Percentiles rank a stretch among this genome's conserved stretches.
Conservation (phyloP, 2,797 vertebrate genomes). For the Enteromius viviparus region DNA sequence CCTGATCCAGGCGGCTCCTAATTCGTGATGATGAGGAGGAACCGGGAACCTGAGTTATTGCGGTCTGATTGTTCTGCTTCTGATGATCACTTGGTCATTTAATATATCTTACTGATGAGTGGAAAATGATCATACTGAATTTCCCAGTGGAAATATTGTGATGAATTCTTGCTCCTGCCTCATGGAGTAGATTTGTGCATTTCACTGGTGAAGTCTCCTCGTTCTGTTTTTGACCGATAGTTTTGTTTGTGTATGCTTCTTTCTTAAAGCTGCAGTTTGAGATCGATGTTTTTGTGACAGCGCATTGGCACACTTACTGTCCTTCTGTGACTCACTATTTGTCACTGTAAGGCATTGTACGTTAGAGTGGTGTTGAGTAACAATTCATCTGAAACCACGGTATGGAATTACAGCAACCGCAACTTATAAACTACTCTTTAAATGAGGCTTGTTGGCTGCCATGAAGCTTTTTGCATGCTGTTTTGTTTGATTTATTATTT, state of each 20-base stretch:
- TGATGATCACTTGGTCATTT: constrained; percentile 16
- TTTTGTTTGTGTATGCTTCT: neutral
- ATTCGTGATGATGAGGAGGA: neutral
- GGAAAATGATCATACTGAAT: neutral
- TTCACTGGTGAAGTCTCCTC: neutral
- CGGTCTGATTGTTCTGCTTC: neutral
- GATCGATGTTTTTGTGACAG: neutral
- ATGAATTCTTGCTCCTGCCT: neutral
- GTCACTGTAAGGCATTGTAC: neutral
- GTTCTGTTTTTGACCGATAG: too few species aligned
- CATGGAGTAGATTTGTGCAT: neutral
- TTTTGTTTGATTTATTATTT: neutral
- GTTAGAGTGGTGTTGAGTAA: constrained; percentile 29
- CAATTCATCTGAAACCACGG: constrained; percentile 34
- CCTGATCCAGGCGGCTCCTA: neutral
- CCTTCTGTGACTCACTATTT: neutral
- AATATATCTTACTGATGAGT: constrained; percentile 13
- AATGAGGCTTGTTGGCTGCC: constrained; percentile 4
- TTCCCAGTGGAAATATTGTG: neutral
- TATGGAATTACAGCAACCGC: constrained; percentile 20
- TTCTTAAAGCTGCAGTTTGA: neutral
- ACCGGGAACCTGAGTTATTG: constrained; percentile 14
- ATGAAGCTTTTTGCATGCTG: neutral
- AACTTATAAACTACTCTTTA: neutral
- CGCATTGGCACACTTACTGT: neutral